A percentile compares a stretch with the other conserved stretches of the same genome.
Evolutionary conservation across 2,888 invertebrate genomes (phyloP).

Genomic region (Cantharis nigra): DNA sequence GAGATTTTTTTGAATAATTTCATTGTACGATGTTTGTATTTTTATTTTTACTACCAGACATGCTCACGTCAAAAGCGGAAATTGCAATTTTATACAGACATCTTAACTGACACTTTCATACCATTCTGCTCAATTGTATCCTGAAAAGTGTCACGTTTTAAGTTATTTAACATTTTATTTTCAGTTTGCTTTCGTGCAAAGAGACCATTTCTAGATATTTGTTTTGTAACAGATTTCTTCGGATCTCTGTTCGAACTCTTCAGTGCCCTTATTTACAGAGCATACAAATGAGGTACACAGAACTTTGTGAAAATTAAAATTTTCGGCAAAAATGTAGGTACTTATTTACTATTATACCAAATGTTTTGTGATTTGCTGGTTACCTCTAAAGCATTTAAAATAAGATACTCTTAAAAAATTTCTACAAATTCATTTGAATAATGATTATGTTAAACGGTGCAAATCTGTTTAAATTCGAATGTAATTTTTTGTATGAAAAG

Average conservation of each 20-base stretch:
- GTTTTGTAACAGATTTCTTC: neutral
- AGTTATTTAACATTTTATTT: neutral
- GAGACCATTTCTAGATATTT: neutral
- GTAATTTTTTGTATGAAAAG: constrained; percentile 22
- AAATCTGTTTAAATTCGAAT: constrained; percentile 24
- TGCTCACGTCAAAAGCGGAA: neutral
- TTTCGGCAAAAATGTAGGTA: neutral
- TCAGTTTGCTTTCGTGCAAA: neutral
- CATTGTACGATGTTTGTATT: neutral
- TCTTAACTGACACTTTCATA: neutral
- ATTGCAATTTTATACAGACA: neutral
- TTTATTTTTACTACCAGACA: neutral
- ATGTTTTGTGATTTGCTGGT: neutral
- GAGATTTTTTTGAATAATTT: neutral
- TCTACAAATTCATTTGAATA: constrained; percentile 25
- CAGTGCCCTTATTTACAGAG: neutral
- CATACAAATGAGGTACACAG: neutral
- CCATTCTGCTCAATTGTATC: neutral
- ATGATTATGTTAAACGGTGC: constrained; percentile 25
- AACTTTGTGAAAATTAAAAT: neutral
- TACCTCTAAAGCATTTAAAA: neutral
- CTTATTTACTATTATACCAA: neutral
- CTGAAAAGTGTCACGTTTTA: neutral
- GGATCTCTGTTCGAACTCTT: neutral
- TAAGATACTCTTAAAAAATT: constrained; percentile 19